phyloP scores from a whole-genome alignment of 2,113 vertebrate genomes.

The Odontesthes bonariensis region DNA sequence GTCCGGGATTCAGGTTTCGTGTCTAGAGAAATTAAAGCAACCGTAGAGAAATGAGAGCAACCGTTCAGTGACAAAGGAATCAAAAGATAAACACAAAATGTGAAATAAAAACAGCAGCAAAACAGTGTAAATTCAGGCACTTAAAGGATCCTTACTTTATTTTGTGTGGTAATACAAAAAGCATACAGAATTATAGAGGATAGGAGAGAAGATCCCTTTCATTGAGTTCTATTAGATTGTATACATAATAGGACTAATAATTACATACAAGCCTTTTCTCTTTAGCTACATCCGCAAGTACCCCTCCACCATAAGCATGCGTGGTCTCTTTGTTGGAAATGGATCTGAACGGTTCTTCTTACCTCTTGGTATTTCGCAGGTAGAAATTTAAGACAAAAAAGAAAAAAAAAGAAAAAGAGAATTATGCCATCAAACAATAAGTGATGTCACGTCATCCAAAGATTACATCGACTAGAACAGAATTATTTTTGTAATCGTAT shows the following conservation, averaged over 20 bases:
- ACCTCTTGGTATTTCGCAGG: slow-evolving; percentile 33
- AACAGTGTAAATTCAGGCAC: slow-evolving; percentile 82
- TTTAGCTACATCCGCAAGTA: slow-evolving; percentile 68
- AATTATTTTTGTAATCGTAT: slow-evolving; percentile 8
- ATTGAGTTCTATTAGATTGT: slow-evolving; percentile 75
- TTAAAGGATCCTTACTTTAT: slow-evolving; percentile 86
- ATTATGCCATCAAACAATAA: slow-evolving; percentile 36
- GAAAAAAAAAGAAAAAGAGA: neutral
- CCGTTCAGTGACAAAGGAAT: no score
- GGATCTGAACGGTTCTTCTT: slow-evolving; percentile 38
- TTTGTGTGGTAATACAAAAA: slow-evolving; percentile 84
- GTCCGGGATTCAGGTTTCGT: no score
- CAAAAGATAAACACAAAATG: neutral
- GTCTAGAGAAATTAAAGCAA: neutral
- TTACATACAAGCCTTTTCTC: slow-evolving; percentile 72
- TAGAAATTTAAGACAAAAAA: slow-evolving; percentile 9
- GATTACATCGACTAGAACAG: slow-evolving; percentile 30
- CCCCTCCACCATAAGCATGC: slow-evolving; percentile 72
- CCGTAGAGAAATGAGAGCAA: no score
- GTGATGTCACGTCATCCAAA: slow-evolving; percentile 34
- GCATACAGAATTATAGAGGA: slow-evolving; percentile 81
- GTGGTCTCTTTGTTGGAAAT: slow-evolving; percentile 66
- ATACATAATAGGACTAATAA: slow-evolving; percentile 78
- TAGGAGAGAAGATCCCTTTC: slow-evolving; percentile 81
- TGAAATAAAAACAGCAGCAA: slow-evolving; percentile 45